Percentiles rank a stretch among this genome's conserved stretches.
These are phyloP conservation scores for Sesamia inferens DNA, from an alignment of 2,888 invertebrate species.

Conservation along the genomic window DNA sequence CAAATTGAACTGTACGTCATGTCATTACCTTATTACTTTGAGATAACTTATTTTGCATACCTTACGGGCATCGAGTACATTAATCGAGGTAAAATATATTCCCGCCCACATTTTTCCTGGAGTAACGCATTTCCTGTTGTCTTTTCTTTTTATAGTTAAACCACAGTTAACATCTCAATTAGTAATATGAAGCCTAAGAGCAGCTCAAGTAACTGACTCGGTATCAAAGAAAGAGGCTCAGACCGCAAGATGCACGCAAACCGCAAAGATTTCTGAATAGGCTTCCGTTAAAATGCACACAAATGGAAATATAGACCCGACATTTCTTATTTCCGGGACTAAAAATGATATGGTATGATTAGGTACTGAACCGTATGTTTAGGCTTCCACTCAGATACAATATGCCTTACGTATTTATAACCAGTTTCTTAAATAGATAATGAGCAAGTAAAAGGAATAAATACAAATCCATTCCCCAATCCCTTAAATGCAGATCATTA, in stretches of 20 bases:
- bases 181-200: constrained; percentile 52
- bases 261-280: constrained; percentile 58
- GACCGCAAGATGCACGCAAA: constrained; percentile 51
- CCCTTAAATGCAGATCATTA: too few relatives aligned
- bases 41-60: constrained; percentile 60
- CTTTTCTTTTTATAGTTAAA: constrained; percentile 33
- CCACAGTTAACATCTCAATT: constrained; percentile 62
- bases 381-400: not conserved
- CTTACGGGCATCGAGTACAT: constrained; percentile 49
- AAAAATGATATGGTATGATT: not conserved
- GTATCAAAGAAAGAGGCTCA: constrained; percentile 42
- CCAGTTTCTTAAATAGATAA: constrained; percentile 7
- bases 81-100: constrained; percentile 43
- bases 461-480: not conserved
- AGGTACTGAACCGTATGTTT: constrained; percentile 3
- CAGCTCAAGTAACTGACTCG: constrained; percentile 52
- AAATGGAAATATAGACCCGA: constrained; percentile 27
- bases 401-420: constrained; percentile 10
- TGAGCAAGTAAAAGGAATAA: constrained; percentile 1
- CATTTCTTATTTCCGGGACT: constrained; percentile 2
- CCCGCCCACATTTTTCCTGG: constrained; percentile 36
- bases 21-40: constrained; percentile 55
- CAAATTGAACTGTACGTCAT: constrained; percentile 65
- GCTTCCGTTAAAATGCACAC: constrained; percentile 53
- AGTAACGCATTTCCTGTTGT: constrained; percentile 39